These are phyloP conservation scores for Maniola jurtina DNA, from an alignment of 1,140 invertebrate genomes.

Conservation along the genomic window DNA sequence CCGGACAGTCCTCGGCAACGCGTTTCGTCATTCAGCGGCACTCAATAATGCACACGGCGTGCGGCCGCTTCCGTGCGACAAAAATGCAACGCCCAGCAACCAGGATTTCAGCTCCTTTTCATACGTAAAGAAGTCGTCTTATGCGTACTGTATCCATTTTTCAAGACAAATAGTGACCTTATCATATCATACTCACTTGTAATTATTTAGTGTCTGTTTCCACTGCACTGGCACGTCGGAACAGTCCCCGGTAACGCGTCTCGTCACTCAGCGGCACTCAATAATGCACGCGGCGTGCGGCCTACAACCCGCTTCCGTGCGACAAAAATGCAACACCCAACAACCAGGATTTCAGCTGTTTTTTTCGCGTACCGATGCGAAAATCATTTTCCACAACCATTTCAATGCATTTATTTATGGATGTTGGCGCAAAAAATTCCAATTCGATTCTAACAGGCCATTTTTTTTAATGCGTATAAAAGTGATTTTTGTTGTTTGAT, in stretches of 20 bases:
- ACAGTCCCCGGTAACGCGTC: constrained; percentile 40
- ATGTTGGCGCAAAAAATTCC: constrained; percentile 7
- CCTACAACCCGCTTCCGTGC: constrained; percentile 55
- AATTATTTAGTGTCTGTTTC: background rate
- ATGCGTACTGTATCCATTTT: no score
- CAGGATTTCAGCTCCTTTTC: constrained; percentile 25
- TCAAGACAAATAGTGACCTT: no score
- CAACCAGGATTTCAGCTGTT: constrained; percentile 27
- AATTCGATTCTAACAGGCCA: constrained; percentile 12
- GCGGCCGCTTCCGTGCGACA: constrained; percentile 50
- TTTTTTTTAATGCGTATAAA: constrained; percentile 11
- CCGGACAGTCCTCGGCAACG: constrained; percentile 29
- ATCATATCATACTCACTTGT: constrained; percentile 2
- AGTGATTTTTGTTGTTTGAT: background rate
- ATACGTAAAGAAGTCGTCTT: no score
- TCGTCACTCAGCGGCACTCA: constrained; percentile 72
- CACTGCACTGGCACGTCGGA: constrained; percentile 30
- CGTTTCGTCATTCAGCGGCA: constrained; percentile 70
- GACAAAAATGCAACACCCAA: constrained; percentile 51
- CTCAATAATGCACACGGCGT: constrained; percentile 69
- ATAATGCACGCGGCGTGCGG: constrained; percentile 65
- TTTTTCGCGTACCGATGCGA: constrained; percentile 29
- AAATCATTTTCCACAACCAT: constrained; percentile 28
- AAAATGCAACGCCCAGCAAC: constrained; percentile 48
- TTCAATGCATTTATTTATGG: constrained; percentile 18